Evolutionary conservation across 2,888 invertebrate genomes (phyloP).

Genomic region (Cyaniris semiargus): DNA sequence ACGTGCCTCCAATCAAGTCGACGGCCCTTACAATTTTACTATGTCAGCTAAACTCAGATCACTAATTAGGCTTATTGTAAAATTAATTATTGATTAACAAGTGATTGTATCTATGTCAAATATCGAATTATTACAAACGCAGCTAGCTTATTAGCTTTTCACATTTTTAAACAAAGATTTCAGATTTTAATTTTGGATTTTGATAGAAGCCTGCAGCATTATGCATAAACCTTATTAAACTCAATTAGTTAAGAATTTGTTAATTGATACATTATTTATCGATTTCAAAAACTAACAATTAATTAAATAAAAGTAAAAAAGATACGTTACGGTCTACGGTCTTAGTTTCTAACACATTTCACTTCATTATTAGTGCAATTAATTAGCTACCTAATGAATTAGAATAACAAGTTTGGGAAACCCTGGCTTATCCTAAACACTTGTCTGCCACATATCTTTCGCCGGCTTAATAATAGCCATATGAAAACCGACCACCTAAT

Average conservation of each 20-base stretch:
- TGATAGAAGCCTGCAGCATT: neutral
- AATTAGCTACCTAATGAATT: neutral
- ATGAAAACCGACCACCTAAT: conserved; percentile 53
- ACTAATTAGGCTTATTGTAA: neutral
- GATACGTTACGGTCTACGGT: neutral
- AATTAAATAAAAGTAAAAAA: neutral
- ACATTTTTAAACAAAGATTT: neutral
- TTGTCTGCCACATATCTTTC: conserved; percentile 39
- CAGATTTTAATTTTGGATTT: neutral
- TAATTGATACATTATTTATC: too few relatives aligned
- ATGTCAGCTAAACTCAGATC: neutral
- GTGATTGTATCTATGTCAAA: neutral
- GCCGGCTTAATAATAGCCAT: conserved; percentile 42
- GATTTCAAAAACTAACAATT: too few relatives aligned
- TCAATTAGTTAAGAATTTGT: too few relatives aligned
- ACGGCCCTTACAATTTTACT: neutral
- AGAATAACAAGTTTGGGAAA: neutral
- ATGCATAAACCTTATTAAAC: too few relatives aligned
- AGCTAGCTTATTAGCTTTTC: neutral
- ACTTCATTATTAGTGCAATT: neutral
- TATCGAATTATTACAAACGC: neutral
- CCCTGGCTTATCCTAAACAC: conserved; percentile 36
- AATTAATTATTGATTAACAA: neutral
- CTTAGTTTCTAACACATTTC: neutral
- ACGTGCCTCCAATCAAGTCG: conserved; percentile 8